These are phyloP conservation scores for Sinonovacula constricta DNA, from an alignment of 1,140 invertebrate species.

Conservation along the genomic window DNA sequence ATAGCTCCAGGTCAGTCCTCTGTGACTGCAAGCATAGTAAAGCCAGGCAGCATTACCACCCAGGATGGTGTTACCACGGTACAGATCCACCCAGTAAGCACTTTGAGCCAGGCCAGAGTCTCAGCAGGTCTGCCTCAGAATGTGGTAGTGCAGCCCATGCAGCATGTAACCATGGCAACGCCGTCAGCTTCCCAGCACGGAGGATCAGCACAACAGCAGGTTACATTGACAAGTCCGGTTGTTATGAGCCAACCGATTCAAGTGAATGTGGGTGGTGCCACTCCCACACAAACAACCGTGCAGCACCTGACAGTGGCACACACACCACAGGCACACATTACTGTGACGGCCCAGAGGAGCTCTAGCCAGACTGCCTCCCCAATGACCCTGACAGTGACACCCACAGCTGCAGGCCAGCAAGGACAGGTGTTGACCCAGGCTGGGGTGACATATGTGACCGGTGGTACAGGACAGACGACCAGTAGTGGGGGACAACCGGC, in stretches of 20 bases:
- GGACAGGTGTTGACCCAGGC: conserved; percentile 54
- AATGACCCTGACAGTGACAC: conserved; percentile 51
- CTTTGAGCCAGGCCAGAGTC: conserved; percentile 42
- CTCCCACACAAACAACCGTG: conserved; percentile 15
- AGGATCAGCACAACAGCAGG: conserved; percentile 27
- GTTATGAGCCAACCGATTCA: conserved; percentile 16
- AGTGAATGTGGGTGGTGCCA: conserved; percentile 26
- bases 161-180: conserved; percentile 50
- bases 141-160: conserved; percentile 51
- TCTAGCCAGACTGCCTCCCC: conserved; percentile 23
- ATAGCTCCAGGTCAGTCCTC: conserved; percentile 53
- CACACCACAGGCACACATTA: conserved; percentile 37
- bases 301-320: conserved; percentile 48
- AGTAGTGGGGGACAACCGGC: too few species aligned
- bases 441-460: conserved; percentile 46
- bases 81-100: conserved; percentile 60
- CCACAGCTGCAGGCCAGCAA: background rate
- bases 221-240: conserved; percentile 17
- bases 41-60: conserved; percentile 48
- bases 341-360: conserved; percentile 18
- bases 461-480: conserved; percentile 3
- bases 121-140: conserved; percentile 52
- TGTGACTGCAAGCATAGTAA: conserved; percentile 46
- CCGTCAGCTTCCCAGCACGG: conserved; percentile 14
- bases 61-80: conserved; percentile 49